A percentile compares a stretch with the other conserved stretches of the same genome.
Evolutionary conservation across 1,140 invertebrate genomes (phyloP).

Genomic region (Zaprionus africanus): DNA sequence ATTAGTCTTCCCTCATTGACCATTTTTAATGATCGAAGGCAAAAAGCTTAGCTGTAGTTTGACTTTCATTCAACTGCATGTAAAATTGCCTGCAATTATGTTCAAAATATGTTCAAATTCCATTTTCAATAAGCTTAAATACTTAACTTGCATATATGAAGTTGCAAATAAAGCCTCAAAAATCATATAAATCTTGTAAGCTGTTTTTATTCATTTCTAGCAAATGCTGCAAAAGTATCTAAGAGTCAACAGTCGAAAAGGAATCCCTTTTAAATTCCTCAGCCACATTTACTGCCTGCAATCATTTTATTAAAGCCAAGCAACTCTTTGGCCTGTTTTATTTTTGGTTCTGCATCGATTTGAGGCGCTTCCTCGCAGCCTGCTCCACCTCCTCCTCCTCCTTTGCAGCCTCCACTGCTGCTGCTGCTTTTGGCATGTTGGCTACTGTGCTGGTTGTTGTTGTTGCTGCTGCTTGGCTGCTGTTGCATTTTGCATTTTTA

Average conservation of each 20-base stretch:
- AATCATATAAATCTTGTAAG: not conserved
- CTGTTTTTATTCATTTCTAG: not conserved
- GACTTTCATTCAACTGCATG: not conserved
- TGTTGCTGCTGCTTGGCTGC: conserved; percentile 46
- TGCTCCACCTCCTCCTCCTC: not conserved
- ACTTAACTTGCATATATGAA: not conserved
- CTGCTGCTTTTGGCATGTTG: conserved; percentile 17
- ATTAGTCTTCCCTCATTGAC: too few species aligned
- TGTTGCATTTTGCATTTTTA: conserved; percentile 79
- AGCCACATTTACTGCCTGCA: not conserved
- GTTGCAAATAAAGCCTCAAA: not conserved
- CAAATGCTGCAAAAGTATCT: not conserved
- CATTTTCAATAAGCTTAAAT: not conserved
- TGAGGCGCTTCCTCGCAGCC: conserved; percentile 20
- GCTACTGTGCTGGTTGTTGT: conserved; percentile 26
- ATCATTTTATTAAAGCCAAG: conserved; percentile 29
- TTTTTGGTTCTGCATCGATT: conserved; percentile 37
- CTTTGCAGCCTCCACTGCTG: not conserved
- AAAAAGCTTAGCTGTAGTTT: too few species aligned
- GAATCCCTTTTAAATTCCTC: conserved; percentile 15
- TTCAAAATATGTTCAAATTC: not conserved
- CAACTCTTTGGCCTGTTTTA: conserved; percentile 30
- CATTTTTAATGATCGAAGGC: too few species aligned
- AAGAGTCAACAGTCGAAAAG: not conserved
- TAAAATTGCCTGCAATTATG: not conserved